Evolutionary conservation across 2,888 invertebrate species (phyloP), one percentile per base, ranked within the genome.

Genomic region (Metalampra italica): DNA sequence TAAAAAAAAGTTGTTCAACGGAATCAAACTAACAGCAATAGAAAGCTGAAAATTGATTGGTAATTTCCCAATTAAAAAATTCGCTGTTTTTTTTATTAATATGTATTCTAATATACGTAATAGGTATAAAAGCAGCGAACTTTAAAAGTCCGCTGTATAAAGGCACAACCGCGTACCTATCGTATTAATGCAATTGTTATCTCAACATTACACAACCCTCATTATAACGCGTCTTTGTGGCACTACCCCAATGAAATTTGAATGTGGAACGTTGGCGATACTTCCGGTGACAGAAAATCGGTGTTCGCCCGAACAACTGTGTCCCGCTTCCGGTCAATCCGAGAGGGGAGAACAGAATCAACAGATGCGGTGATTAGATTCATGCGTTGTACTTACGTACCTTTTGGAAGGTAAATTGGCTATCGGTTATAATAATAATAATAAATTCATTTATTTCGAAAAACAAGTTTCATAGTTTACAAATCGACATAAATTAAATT

Each of bases 211-310:
- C 22, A 60, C 66, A 56, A 68, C 79, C 80, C 78, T 74, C 71
- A 65, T 72, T 68, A 69, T 62, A 64, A 53, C 41, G 47, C 60
- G 62, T 69, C 67, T 73, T 79, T 80, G 78, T 81, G 66, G 62
- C 62, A 75, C 75, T 75, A 82, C 86, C 86, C 85, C 78, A 84
- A 83, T 80, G 75, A 81, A 83, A 85, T 84, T 87, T 83, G 82
- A 86, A 87, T 83, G 79, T 84, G 75, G 84, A 82, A 84, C 86
- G 82, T 82, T 82, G 74, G 77, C 72, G 63, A 2, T 22, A 79
- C 84, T 85, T 89, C 88, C 88, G 87, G 87, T 85, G 73, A 83
- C 80, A 87, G 86, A 87, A 88, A 88, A 88, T 88, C 87, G 85
- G 79, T 78, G 79, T 76, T 74, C 73, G 71, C 65, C 75, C 79